Evolutionary conservation across 2,797 vertebrate species (phyloP), one percentile per base, ranked within the genome.

Genomic region (Craterocephalus amniculus): DNA sequence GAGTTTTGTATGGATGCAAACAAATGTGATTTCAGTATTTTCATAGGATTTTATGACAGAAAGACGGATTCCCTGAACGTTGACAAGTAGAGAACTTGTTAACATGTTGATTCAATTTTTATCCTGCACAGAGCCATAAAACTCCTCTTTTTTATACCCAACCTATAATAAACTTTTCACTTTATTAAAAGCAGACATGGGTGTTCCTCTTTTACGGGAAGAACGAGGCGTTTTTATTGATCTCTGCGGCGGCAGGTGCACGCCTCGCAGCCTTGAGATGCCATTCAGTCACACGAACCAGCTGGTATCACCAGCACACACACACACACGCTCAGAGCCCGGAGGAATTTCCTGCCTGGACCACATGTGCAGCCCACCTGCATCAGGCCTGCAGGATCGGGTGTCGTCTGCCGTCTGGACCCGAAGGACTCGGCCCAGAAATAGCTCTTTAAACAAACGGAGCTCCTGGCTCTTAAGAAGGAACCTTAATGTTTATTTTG

Each of bases 381-480:
- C 75, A 9, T 56, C 78, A 36, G 69, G 45, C 80, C 79, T 38
- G 61, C 72, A 59, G 84, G 87, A 89, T 89, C 78, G 24, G 71
- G 76, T 87, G 78, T 88, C 84, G 8, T 76, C 69, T 67, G 60
- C 84, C 78, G 84, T 90, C 89, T 91, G 81, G 91, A 88, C 85
- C 78, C 82, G 85, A 87, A 90, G 85, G 84, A 80, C 83, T 79
- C 66, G 10, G 74, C 78, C 83, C 87, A 86, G 80, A 79, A 92
- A 88, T 81, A 84, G 87, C 75, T 80, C 82, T 38, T 63, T 56
- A 89, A 89, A 86, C 80, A 91, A 90, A 85, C 74, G 9, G 26
- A 0, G 10, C 71, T 81, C 52, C 61, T 75, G 83, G 71, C 74
- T 80, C 61, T 77, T 57, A 45, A 48, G 16, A n/a, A 8, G 29